phyloP scores from a whole-genome alignment of 2,888 invertebrate species.

The Chloroclysta siterata region DNA sequence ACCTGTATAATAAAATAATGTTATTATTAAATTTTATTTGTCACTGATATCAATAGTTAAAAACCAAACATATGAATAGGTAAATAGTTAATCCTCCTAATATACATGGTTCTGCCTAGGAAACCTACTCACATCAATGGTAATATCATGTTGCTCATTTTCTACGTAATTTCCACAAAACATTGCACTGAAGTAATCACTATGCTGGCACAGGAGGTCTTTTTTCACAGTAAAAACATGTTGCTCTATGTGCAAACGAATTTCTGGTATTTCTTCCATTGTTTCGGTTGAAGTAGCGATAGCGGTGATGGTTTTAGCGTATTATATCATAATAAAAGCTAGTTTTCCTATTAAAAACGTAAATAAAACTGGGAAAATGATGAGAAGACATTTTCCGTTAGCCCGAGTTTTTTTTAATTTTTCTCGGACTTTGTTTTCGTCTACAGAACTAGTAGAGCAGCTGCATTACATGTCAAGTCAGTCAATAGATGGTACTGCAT shows the following conservation, averaged over 20 bases:
- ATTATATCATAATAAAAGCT: slow-evolving; percentile 8
- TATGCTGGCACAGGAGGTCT: slow-evolving; percentile 64
- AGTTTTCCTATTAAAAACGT: slow-evolving; percentile 8
- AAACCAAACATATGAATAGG: no score
- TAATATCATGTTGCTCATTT: slow-evolving; percentile 63
- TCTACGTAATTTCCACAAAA: slow-evolving; percentile 76
- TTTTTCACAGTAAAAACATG: slow-evolving; percentile 64
- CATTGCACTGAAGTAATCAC: slow-evolving; percentile 80
- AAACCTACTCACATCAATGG: slow-evolving; percentile 64
- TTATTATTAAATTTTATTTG: no score
- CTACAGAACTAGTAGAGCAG: no score
- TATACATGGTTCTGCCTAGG: neutral
- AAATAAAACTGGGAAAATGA: slow-evolving; percentile 9
- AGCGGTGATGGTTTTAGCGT: neutral
- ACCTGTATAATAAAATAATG: slow-evolving; percentile 57
- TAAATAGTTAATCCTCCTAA: no score
- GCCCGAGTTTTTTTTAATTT: no score
- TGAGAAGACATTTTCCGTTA: slow-evolving; percentile 22
- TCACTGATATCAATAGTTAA: neutral
- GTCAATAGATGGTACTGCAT: no score
- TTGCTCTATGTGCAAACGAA: slow-evolving; percentile 60
- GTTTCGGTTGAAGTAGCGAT: neutral
- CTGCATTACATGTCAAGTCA: no score
- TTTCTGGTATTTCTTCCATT: slow-evolving; percentile 51
- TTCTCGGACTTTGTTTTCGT: no score